phyloP scores from a whole-genome alignment of 2,113 vertebrate species.

The Boleophthalmus pectinirostris region DNA sequence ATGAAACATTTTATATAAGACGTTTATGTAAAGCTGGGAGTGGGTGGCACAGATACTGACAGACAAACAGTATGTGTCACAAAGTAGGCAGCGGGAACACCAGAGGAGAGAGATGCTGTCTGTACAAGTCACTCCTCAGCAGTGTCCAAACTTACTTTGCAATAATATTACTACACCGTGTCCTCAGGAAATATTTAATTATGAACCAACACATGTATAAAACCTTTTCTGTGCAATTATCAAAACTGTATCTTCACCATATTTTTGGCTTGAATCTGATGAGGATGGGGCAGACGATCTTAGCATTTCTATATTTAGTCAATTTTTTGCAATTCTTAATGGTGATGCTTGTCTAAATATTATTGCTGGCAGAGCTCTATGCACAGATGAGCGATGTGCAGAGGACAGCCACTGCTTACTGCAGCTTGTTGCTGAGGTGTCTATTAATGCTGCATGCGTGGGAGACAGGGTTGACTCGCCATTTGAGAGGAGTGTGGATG shows the following conservation, averaged over 20 bases:
- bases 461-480: constrained; percentile 66
- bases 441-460: constrained; percentile 74
- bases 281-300: constrained; percentile 20
- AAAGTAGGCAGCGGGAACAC: constrained; percentile 22
- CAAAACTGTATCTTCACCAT: constrained; percentile 65
- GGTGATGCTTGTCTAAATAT: constrained; percentile 23
- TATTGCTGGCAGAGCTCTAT: constrained; percentile 26
- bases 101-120: constrained; percentile 37
- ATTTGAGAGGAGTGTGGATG: constrained; percentile 39
- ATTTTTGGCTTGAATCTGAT: constrained; percentile 36
- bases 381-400: constrained; percentile 53
- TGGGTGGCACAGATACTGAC: constrained; percentile 57
- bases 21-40: constrained; percentile 69
- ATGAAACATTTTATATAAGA: constrained; percentile 68
- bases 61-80: constrained; percentile 33
- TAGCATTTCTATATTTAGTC: constrained; percentile 17
- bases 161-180: constrained; percentile 33
- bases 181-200: constrained; percentile 39
- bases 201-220: constrained; percentile 31
- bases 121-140: constrained; percentile 58
- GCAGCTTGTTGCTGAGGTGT: constrained; percentile 64
- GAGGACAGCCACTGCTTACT: constrained; percentile 66
- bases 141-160: constrained; percentile 40
- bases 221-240: constrained; percentile 54
- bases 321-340: constrained; percentile 10